Percentiles rank a stretch among this genome's conserved stretches.
Evolutionary conservation across 2,797 vertebrate species (phyloP).

Genomic region (Tapera naevia): DNA sequence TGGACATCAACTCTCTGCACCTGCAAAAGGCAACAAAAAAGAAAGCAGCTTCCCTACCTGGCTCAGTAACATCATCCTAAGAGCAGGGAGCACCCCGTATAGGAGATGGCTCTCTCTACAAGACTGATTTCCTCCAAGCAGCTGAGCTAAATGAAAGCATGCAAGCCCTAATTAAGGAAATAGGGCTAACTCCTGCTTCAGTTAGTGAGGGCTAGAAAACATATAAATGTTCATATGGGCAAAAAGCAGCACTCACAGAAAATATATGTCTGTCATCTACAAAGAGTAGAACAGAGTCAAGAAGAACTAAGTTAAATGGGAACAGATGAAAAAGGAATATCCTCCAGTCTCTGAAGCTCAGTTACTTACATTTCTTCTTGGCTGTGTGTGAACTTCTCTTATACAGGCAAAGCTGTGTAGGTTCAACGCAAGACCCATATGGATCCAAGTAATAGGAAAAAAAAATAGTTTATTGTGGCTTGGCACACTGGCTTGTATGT

Average conservation of each 20-base stretch:
- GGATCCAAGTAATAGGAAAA: not conserved
- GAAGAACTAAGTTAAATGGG: not conserved
- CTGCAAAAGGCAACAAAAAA: not conserved
- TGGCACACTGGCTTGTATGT: not conserved
- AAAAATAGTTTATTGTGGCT: rapidly evolving
- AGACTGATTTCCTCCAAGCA: not conserved
- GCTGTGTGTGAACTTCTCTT: not conserved
- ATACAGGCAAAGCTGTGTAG: not conserved
- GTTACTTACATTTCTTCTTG: not conserved
- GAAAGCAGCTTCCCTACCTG: not conserved
- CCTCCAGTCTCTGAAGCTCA: not conserved
- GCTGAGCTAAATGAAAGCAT: not conserved
- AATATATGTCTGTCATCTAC: not conserved
- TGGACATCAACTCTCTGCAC: not conserved
- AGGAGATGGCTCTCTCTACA: not conserved
- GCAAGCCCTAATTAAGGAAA: not conserved
- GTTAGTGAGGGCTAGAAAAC: not conserved
- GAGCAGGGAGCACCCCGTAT: not conserved
- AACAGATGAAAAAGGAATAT: not conserved
- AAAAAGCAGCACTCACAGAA: not conserved
- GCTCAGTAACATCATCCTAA: not conserved
- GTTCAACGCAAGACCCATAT: not conserved
- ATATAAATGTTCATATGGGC: not conserved
- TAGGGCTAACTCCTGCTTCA: not conserved
- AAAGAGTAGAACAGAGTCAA: not conserved